Percentiles rank a stretch among this genome's conserved stretches.
Conservation (phyloP, 1,140 invertebrate species). For the Bradysia coprophila region DNA sequence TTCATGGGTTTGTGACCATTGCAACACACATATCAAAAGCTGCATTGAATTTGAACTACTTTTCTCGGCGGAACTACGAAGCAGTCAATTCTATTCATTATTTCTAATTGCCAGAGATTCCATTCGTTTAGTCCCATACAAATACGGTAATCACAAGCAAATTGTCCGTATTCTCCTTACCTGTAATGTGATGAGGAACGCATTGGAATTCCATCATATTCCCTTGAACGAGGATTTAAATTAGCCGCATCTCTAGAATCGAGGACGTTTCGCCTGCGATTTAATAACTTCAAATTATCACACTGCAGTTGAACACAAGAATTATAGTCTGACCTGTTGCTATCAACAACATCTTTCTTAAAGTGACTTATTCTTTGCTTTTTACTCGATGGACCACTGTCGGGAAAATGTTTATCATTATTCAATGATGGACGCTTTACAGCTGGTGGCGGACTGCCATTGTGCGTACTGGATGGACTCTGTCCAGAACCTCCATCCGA, state of each 20-base stretch:
- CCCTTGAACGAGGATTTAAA: slow-evolving; percentile 16
- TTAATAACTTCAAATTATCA: neutral
- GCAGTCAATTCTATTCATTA: no score
- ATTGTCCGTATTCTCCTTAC: no score
- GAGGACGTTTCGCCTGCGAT: slow-evolving; percentile 11
- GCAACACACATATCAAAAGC: no score
- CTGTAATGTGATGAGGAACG: slow-evolving; percentile 3
- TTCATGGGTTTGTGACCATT: no score
- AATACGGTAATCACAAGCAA: no score
- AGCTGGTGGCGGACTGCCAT: slow-evolving; percentile 37
- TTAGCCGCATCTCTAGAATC: slow-evolving; percentile 22
- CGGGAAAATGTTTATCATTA: slow-evolving; percentile 26
- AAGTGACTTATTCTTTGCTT: slow-evolving; percentile 67
- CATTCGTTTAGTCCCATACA: no score
- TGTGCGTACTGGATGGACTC: slow-evolving; percentile 47
- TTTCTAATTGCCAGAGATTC: no score
- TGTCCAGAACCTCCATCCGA: slow-evolving; percentile 54
- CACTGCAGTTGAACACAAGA: neutral
- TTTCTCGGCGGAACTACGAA: no score
- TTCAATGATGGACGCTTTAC: slow-evolving; percentile 8
- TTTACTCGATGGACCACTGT: slow-evolving; percentile 47
- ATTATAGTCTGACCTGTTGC: neutral
- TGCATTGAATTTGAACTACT: no score
- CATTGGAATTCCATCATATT: slow-evolving; percentile 1
- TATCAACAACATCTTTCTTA: slow-evolving; percentile 24